These are phyloP conservation scores for Macrosiphum euphorbiae DNA, from an alignment of 2,888 invertebrate genomes.

Conservation along the genomic window DNA sequence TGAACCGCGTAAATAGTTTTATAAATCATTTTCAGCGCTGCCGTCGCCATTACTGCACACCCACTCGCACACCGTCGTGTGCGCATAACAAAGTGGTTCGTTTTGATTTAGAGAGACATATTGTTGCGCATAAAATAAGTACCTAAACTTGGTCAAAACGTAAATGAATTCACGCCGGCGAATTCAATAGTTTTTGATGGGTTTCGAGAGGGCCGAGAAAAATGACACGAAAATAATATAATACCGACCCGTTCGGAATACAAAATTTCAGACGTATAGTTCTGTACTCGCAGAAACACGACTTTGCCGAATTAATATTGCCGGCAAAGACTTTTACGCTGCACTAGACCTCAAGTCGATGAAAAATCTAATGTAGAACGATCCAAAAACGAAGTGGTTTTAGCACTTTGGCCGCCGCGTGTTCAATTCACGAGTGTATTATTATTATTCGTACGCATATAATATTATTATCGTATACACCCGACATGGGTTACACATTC, in stretches of 20 bases:
- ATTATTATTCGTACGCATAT: not conserved
- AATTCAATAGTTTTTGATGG: not conserved
- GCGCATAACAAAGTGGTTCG: not conserved
- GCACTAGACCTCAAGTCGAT: not conserved
- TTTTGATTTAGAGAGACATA: not conserved
- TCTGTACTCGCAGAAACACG: not conserved
- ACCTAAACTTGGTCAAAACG: not conserved
- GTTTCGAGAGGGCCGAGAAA: not conserved
- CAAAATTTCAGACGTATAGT: not conserved
- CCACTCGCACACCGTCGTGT: not conserved
- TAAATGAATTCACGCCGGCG: not conserved
- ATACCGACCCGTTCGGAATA: no score
- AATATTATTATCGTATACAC: no score
- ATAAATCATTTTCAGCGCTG: not conserved
- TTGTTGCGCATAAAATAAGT: not conserved
- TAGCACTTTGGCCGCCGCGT: not conserved
- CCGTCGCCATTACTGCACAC: not conserved
- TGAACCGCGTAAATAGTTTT: slow-evolving; percentile 21
- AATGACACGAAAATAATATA: not conserved
- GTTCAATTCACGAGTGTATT: not conserved
- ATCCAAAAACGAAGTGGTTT: not conserved
- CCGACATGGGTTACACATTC: not conserved
- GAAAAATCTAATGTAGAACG: not conserved
- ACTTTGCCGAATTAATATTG: not conserved
- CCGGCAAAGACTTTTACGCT: not conserved